Evolutionary conservation across 2,797 vertebrate species (phyloP).

Genomic region (Dendrocincla fuliginosa): DNA sequence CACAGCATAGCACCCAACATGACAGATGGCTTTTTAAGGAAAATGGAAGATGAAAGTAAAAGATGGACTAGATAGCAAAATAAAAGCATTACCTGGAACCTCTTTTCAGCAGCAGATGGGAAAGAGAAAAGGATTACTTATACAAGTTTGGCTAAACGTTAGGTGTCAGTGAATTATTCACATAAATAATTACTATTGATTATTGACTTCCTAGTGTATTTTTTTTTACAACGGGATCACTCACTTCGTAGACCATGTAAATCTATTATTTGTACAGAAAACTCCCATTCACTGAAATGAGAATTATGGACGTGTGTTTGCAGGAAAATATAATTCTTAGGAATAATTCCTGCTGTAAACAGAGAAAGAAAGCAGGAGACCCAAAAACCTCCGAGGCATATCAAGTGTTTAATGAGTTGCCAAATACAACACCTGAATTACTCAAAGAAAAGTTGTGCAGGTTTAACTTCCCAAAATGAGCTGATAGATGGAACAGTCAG

Average conservation of each 20-base stretch:
- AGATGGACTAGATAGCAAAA: conserved; percentile 53
- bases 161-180: conserved; percentile 7
- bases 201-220: background rate
- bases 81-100: conserved; percentile 91
- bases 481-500: background rate
- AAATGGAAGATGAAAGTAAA: conserved; percentile 34
- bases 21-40: conserved; percentile 47
- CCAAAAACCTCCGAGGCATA: background rate
- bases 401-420: background rate
- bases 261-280: background rate
- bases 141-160: conserved; percentile 39
- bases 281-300: conserved; percentile 2
- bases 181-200: background rate
- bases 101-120: conserved; percentile 89
- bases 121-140: conserved; percentile 75
- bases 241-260: background rate
- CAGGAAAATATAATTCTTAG: background rate
- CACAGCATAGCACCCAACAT: conserved; percentile 8
- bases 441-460: background rate
- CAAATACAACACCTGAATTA: background rate
- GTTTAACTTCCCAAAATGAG: background rate
- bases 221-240: background rate
- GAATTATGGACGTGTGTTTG: background rate
- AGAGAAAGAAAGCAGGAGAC: background rate
- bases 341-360: background rate